A percentile compares a stretch with the other conserved stretches of the same genome.
Conservation (phyloP, 2,888 invertebrate genomes). For the Agapostemon virescens region DNA sequence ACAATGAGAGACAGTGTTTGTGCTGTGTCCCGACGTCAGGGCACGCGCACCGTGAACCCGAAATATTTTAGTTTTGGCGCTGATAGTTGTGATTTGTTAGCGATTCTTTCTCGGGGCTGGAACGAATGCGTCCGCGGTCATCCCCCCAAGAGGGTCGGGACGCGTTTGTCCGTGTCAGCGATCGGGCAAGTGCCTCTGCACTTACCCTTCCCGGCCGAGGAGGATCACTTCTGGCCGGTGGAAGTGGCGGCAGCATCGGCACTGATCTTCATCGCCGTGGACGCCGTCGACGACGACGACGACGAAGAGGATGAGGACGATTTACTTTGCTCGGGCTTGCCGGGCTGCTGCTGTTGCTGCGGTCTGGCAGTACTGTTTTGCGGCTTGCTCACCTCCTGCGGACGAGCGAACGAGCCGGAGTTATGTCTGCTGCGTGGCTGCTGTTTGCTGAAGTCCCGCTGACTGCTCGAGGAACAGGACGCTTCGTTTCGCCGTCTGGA, state of each 20-base stretch:
- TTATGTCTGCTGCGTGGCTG: constrained; percentile 72
- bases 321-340: constrained; percentile 56
- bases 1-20: constrained; percentile 26
- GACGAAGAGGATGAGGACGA: not conserved
- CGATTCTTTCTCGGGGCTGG: constrained; percentile 10
- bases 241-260: constrained; percentile 36
- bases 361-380: constrained; percentile 56
- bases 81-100: constrained; percentile 6
- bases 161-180: constrained; percentile 23
- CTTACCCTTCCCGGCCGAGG: constrained; percentile 35
- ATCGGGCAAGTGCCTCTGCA: constrained; percentile 54
- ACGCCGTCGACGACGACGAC: not conserved
- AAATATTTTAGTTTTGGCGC: not conserved
- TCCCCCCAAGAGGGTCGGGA: constrained; percentile 2
- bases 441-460: constrained; percentile 72
- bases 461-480: constrained; percentile 62
- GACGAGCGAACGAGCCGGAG: constrained; percentile 71
- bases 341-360: too few species aligned
- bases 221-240: constrained; percentile 51
- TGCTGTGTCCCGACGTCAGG: constrained; percentile 19
- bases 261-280: constrained; percentile 40
- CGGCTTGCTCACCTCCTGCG: constrained; percentile 66
- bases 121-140: constrained; percentile 10
- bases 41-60: not conserved
- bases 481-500: constrained; percentile 72